Evolutionary conservation across 2,113 vertebrate species (phyloP), one percentile per base, ranked within the genome.

Genomic region (Cynocephalus volans): DNA sequence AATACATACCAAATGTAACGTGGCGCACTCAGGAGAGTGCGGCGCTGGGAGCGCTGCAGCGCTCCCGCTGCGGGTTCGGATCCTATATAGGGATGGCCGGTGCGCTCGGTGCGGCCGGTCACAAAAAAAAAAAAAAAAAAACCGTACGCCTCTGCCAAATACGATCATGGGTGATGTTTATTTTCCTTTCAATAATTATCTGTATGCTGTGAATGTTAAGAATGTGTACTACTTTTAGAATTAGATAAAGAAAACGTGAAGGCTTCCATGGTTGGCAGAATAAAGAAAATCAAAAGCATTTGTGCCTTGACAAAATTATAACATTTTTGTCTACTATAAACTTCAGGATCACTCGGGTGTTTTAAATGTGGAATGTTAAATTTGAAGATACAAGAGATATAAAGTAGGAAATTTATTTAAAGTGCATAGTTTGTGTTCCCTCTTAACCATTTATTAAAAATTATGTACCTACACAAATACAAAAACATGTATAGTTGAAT

Each of bases 341-440:
- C 45, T 54, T 95, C 24, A 54, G 31, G 54, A 12, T 67, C 50
- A 50, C 15, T 90, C 52, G 81, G 67, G 26, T 73, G 12, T 41
- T 72, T 76, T 75, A 69, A 95, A 89, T 41, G 21, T 8, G n/a
- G 13, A 77, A 95, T 76, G 56, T 73, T 87, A 67, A 65, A 69
- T 48, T 89, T 62, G 21, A 69, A 48, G 73, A 80, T 69, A 26
- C 0, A 5, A 31, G 33, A 24, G 2, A 77, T 90, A n/a, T 21
- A 13, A 19, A 87, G 21, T 41, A 73, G 73, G 23, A 48, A 52
- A 87, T 69, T 26, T 75, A 36, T 56, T 72, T 89, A 79, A 62
- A 75, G 83, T 77, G 33, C 50, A 13, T 48, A 8, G 8, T 83
- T 85, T 85, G 26, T 70, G 14, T 45, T 93, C 15, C 50, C 94